Conservation (phyloP, 2,113 vertebrate species). For the Choloepus hoffmanni region DNA sequence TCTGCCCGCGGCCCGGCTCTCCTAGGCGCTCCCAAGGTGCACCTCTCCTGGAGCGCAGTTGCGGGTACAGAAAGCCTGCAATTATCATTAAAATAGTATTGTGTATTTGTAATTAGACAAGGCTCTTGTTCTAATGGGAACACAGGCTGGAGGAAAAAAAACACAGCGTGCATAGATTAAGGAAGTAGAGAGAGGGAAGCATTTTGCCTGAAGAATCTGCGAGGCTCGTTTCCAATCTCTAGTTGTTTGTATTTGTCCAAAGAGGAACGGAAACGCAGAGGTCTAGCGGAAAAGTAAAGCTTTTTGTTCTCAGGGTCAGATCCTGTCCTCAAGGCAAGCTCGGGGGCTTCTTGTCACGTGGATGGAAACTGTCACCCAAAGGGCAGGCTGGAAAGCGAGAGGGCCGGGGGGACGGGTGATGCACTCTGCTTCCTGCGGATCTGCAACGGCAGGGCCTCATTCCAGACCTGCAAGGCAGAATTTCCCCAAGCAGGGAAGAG, state of each 20-base stretch:
- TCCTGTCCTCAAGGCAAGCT: background rate
- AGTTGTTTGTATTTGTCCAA: background rate
- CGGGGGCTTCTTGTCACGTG: accelerated
- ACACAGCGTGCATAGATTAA: conserved; percentile 34
- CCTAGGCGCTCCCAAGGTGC: conserved; percentile 76
- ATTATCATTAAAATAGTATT: conserved; percentile 85
- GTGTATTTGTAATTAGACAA: conserved; percentile 75
- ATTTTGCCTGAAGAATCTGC: accelerated
- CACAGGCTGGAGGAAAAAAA: conserved; percentile 51
- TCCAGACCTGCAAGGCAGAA: background rate
- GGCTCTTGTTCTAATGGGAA: conserved; percentile 51
- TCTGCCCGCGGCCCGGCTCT: conserved; percentile 69
- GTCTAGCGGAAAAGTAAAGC: background rate
- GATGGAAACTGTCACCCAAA: background rate
- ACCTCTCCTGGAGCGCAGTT: conserved; percentile 49
- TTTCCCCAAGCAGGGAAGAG: no score
- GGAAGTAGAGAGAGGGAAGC: background rate
- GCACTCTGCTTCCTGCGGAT: accelerated
- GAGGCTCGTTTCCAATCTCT: background rate
- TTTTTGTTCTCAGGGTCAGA: background rate
- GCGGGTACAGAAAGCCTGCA: conserved; percentile 75
- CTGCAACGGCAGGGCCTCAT: no score
- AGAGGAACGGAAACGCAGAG: accelerated
- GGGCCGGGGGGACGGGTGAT: accelerated
- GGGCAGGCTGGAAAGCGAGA: accelerated